Conservation (phyloP, 2,113 vertebrate genomes). For the Gymnogyps californianus region DNA sequence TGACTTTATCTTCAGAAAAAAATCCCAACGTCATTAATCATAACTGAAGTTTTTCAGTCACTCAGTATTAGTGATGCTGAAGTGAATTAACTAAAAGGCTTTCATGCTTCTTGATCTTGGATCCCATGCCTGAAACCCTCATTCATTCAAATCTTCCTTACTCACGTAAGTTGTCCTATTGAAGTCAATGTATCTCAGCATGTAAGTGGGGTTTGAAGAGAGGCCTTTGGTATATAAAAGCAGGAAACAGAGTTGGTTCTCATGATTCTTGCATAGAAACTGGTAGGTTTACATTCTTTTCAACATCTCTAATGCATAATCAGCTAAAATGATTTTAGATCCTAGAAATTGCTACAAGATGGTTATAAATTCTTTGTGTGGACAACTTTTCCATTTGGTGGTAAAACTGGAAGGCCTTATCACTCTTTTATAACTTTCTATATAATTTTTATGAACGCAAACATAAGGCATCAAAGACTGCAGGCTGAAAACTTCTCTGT, state of each 20-base stretch:
- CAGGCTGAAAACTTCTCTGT: slow-evolving; percentile 53
- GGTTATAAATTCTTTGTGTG: slow-evolving; percentile 72
- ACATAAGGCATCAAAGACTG: slow-evolving; percentile 72
- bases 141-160: slow-evolving; percentile 19
- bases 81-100: slow-evolving; percentile 54
- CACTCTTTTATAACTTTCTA: slow-evolving; percentile 75
- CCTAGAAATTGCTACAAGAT: slow-evolving; percentile 75
- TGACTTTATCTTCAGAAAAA: neutral
- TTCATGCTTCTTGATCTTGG: slow-evolving; percentile 58
- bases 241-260: neutral
- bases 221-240: neutral
- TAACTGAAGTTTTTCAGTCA: slow-evolving; percentile 42
- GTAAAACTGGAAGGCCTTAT: slow-evolving; percentile 74
- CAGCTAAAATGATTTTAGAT: slow-evolving; percentile 64
- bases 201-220: slow-evolving; percentile 4
- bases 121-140: slow-evolving; percentile 9
- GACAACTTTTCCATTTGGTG: slow-evolving; percentile 73
- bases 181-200: slow-evolving; percentile 36
- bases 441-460: slow-evolving; percentile 77
- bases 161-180: neutral
- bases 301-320: slow-evolving; percentile 55
- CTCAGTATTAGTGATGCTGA: slow-evolving; percentile 25
- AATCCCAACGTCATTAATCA: neutral
- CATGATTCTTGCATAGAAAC: slow-evolving; percentile 52
- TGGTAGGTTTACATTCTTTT: slow-evolving; percentile 62